A percentile compares a stretch with the other conserved stretches of the same genome.
phyloP scores from a whole-genome alignment of 2,888 invertebrate genomes.

The Peribatodes rhomboidaria region DNA sequence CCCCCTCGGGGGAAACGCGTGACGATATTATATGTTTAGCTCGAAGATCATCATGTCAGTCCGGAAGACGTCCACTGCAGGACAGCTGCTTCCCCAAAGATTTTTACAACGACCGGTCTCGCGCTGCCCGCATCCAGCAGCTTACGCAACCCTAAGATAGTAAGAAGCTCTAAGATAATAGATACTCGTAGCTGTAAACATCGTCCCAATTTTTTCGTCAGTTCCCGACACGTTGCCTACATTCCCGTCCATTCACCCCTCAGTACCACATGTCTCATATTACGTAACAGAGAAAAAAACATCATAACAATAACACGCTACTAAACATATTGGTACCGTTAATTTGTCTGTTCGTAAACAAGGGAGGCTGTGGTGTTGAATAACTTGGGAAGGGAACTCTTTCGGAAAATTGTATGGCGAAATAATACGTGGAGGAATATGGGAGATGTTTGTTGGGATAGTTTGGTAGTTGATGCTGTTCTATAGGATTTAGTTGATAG shows the following conservation, averaged over 20 bases:
- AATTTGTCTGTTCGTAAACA: slow-evolving; percentile 37
- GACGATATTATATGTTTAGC: too few relatives aligned
- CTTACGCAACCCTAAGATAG: too few relatives aligned
- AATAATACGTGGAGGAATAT: not conserved
- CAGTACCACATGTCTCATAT: slow-evolving; percentile 42
- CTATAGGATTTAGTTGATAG: not conserved
- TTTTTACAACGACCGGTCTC: too few relatives aligned
- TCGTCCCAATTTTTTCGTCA: slow-evolving; percentile 5
- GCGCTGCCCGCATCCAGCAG: too few relatives aligned
- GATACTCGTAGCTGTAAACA: not conserved
- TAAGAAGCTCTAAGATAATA: not conserved
- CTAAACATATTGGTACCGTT: slow-evolving; percentile 38
- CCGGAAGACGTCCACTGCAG: too few relatives aligned
- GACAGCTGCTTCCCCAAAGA: too few relatives aligned
- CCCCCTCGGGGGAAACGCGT: too few relatives aligned
- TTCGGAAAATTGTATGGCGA: not conserved
- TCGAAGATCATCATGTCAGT: too few relatives aligned
- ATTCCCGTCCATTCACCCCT: slow-evolving; percentile 30
- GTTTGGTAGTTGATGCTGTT: not conserved
- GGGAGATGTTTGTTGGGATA: not conserved
- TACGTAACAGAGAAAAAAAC: slow-evolving; percentile 36
- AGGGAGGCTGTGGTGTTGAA: slow-evolving; percentile 24
- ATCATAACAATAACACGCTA: slow-evolving; percentile 34
- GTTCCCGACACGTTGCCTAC: slow-evolving; percentile 10
- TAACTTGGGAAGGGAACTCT: slow-evolving; percentile 8